phyloP scores from a whole-genome alignment of 2,888 invertebrate species.

The Cephus runcator region DNA sequence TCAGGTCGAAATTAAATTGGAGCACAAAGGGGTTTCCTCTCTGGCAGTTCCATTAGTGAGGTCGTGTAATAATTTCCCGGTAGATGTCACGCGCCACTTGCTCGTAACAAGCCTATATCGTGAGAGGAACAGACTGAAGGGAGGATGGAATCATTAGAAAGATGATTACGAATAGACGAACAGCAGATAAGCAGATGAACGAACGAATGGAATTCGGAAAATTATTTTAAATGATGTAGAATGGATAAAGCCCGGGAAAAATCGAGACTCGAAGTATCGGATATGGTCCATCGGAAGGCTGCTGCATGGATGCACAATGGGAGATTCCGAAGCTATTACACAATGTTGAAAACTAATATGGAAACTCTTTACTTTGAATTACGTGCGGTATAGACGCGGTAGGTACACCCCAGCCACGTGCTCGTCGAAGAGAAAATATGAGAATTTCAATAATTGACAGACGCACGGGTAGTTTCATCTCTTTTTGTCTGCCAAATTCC shows the following conservation, averaged over 20 bases:
- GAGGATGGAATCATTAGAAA: neutral
- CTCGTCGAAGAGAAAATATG: neutral
- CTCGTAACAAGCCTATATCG: neutral
- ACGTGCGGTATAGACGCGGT: neutral
- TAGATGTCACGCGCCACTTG: neutral
- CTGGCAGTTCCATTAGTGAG: neutral
- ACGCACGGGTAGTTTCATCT: too few species aligned
- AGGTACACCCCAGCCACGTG: too few species aligned
- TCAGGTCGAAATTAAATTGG: neutral
- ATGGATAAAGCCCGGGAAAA: neutral
- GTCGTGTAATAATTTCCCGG: neutral
- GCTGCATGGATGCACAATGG: too few species aligned
- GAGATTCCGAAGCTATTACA: too few species aligned
- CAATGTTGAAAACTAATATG: neutral
- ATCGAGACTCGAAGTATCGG: neutral
- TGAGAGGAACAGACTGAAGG: neutral
- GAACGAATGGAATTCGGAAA: neutral
- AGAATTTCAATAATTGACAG: neutral
- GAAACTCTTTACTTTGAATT: neutral
- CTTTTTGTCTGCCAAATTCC: neutral
- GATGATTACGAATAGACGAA: neutral
- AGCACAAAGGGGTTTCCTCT: slow-evolving; percentile 3
- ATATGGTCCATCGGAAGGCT: too few species aligned
- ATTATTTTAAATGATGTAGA: neutral
- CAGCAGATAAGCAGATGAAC: neutral